phyloP scores from a whole-genome alignment of 2,888 invertebrate species.

The Matsumyia berberina region DNA sequence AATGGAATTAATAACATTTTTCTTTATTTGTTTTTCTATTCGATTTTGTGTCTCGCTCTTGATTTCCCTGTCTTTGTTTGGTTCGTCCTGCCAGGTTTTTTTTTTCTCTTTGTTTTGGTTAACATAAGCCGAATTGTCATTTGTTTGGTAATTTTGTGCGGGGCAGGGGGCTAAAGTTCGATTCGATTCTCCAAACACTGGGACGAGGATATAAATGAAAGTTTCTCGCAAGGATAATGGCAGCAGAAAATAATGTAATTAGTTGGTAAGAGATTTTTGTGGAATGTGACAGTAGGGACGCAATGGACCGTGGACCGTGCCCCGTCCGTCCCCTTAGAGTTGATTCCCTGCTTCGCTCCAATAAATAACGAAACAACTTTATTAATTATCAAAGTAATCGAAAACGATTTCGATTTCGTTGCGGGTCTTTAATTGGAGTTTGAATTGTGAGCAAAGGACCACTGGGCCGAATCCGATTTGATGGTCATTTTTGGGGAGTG shows the following conservation, averaged over 20 bases:
- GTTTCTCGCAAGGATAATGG: conserved; percentile 54
- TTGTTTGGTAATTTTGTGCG: conserved; percentile 56
- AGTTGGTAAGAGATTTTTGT: conserved; percentile 47
- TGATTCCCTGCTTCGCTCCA: conserved; percentile 34
- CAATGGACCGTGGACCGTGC: conserved; percentile 8
- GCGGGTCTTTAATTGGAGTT: conserved; percentile 52
- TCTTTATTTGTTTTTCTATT: conserved; percentile 19
- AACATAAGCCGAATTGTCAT: conserved; percentile 50
- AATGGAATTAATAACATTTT: conserved; percentile 45
- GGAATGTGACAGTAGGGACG: conserved; percentile 49
- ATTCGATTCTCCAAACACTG: conserved; percentile 1
- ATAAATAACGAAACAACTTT: conserved; percentile 64
- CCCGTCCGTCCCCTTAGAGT: not conserved
- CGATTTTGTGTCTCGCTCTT: conserved; percentile 3
- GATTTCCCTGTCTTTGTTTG: not conserved
- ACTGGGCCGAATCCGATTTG: conserved; percentile 2
- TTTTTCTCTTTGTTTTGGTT: conserved; percentile 18
- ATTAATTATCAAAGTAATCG: conserved; percentile 64
- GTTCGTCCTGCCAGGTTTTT: too few species aligned
- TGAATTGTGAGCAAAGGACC: conserved; percentile 7
- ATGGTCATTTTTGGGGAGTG: conserved; percentile 4
- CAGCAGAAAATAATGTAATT: conserved; percentile 62
- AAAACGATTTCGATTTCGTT: conserved; percentile 60
- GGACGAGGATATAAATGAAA: conserved; percentile 39
- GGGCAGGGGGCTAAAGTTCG: conserved; percentile 3